Evolutionary conservation across 2,113 vertebrate genomes (phyloP).

Genomic region (Fregata magnificens): DNA sequence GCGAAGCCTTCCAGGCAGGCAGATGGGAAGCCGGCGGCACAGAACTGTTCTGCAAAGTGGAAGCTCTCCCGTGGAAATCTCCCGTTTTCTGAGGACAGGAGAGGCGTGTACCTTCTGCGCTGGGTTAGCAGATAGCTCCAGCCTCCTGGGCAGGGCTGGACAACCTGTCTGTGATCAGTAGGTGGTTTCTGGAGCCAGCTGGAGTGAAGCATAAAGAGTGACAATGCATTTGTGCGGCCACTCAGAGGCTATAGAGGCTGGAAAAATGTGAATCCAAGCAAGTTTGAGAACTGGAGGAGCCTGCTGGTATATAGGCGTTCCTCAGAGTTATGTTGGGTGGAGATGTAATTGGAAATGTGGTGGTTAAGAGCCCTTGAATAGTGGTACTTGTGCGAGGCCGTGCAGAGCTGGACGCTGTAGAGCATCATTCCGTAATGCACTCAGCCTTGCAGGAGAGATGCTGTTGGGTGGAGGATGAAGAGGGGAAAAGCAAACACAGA

Average conservation of each 20-base stretch:
- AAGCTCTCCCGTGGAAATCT: not conserved
- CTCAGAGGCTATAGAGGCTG: not conserved
- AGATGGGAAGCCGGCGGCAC: constrained; percentile 12
- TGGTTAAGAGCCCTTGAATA: not conserved
- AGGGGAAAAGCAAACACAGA: not conserved
- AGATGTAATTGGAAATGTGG: not conserved
- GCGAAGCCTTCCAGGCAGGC: constrained; percentile 42
- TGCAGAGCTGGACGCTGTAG: not conserved
- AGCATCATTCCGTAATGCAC: not conserved
- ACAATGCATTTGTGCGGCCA: fast-evolving
- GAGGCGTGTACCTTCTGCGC: fast-evolving
- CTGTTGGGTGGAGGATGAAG: not conserved
- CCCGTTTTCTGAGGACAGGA: not conserved
- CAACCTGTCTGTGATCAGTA: not conserved
- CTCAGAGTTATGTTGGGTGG: not conserved
- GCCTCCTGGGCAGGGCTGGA: not conserved
- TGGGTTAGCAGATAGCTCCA: not conserved
- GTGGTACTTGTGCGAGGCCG: not conserved
- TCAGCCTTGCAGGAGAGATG: not conserved
- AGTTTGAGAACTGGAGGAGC: not conserved
- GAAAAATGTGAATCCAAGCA: not conserved
- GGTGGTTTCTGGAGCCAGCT: not conserved
- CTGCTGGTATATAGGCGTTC: fast-evolving
- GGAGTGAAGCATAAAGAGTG: fast-evolving
- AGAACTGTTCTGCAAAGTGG: not conserved